Conservation (phyloP, 2,888 invertebrate species). For the Plemyria rubiginata region DNA sequence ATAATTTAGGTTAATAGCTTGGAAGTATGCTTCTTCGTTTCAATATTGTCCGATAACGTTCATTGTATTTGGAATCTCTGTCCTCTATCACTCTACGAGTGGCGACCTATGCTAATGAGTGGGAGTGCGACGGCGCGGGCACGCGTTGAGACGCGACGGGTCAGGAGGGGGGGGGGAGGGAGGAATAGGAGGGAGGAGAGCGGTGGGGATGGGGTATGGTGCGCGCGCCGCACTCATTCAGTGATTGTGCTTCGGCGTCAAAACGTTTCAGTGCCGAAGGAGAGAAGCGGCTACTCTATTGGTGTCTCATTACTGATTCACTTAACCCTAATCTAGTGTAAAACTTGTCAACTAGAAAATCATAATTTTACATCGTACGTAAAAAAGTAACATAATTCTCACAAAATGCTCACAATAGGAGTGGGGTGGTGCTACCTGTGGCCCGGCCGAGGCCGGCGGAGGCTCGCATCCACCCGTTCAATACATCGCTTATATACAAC, state of each 20-base stretch:
- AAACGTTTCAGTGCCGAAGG: conserved; percentile 77
- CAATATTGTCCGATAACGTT: conserved; percentile 83
- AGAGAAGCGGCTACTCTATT: conserved; percentile 85
- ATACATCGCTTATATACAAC: conserved; percentile 81
- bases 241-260: conserved; percentile 74
- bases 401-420: conserved; percentile 83
- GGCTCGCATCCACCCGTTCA: conserved; percentile 53
- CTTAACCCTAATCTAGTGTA: conserved; percentile 84
- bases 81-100: conserved; percentile 82
- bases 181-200: neutral
- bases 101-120: conserved; percentile 79
- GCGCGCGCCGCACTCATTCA: conserved; percentile 42
- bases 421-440: conserved; percentile 75
- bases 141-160: conserved; percentile 27
- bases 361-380: conserved; percentile 76
- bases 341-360: conserved; percentile 82
- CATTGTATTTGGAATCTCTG: conserved; percentile 76
- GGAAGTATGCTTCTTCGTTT: conserved; percentile 83
- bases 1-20: conserved; percentile 80
- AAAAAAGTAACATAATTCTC: conserved; percentile 83
- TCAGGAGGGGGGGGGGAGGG: conserved; percentile 11
- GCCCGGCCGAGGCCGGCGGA: conserved; percentile 51
- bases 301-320: conserved; percentile 84
- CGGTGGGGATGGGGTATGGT: neutral
- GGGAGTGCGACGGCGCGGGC: conserved; percentile 44